These are phyloP conservation scores for Steinernema carpocapsae DNA, from an alignment of 2,888 invertebrate species.

Conservation along the genomic window DNA sequence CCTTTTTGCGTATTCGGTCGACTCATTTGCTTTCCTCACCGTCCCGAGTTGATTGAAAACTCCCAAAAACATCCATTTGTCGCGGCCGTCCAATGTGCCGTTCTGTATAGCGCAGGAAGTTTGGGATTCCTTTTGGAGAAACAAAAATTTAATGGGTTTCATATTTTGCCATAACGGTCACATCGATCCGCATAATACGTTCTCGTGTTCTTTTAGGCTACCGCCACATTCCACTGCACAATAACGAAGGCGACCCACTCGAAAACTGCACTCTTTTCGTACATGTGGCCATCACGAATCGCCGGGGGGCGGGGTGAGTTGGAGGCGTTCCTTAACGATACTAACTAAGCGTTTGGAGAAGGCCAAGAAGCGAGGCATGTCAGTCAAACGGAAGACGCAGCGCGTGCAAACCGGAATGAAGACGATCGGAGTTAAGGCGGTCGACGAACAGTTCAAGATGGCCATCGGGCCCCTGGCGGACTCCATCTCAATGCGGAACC, in stretches of 20 bases:
- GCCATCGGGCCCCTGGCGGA: conserved; percentile 66
- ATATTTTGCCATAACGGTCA: background rate
- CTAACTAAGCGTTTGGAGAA: conserved; percentile 66
- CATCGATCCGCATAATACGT: background rate
- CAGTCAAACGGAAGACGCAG: conserved; percentile 70
- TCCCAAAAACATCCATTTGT: too few species aligned
- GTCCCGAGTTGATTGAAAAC: too few species aligned
- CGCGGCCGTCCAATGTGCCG: too few species aligned
- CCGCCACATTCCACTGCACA: conserved; percentile 73
- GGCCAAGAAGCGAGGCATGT: conserved; percentile 70
- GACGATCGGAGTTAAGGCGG: conserved; percentile 71
- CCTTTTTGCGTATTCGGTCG: too few species aligned
- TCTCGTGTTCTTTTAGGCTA: conserved; percentile 71
- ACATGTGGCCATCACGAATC: conserved; percentile 74
- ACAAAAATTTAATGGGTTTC: background rate
- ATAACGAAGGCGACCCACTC: conserved; percentile 73
- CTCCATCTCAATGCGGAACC: conserved; percentile 70
- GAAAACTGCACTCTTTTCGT: conserved; percentile 74
- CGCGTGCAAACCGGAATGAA: conserved; percentile 72
- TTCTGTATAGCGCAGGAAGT: too few species aligned
- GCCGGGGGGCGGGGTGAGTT: conserved; percentile 72
- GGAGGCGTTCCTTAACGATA: too few species aligned
- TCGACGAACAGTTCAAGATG: conserved; percentile 74
- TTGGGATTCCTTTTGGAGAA: background rate
- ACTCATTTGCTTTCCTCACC: too few species aligned